Evolutionary conservation across 2,888 invertebrate genomes (phyloP).

Genomic region (Camptogramma bilineatum): DNA sequence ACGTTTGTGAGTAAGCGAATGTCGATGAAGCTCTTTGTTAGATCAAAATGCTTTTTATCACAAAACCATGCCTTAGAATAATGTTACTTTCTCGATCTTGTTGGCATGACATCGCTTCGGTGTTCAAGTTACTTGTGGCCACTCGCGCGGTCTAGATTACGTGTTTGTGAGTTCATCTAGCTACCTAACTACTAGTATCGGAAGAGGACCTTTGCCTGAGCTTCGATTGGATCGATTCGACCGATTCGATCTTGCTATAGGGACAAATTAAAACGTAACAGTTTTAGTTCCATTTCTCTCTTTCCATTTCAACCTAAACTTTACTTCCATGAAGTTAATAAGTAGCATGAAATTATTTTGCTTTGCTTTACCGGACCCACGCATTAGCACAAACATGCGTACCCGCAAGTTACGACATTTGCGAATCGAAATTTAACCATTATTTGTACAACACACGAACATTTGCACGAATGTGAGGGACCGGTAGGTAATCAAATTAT

Average conservation of each 20-base stretch:
- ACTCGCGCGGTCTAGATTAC: conserved; percentile 45
- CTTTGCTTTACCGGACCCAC: too few species aligned
- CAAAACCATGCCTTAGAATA: conserved; percentile 77
- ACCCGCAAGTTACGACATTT: too few species aligned
- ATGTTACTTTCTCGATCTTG: conserved; percentile 43
- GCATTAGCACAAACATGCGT: too few species aligned
- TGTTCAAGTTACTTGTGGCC: conserved; percentile 44
- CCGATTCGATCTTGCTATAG: conserved; percentile 65
- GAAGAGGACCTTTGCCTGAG: conserved; percentile 64
- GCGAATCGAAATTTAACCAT: too few species aligned
- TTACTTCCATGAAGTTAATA: not conserved
- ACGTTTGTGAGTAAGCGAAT: conserved; percentile 50
- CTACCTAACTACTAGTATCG: conserved; percentile 58
- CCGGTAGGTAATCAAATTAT: too few species aligned
- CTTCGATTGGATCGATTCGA: conserved; percentile 66
- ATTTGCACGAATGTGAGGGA: too few species aligned
- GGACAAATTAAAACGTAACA: conserved; percentile 49
- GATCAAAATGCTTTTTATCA: conserved; percentile 66
- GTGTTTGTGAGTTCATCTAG: conserved; percentile 52
- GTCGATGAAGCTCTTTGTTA: conserved; percentile 66
- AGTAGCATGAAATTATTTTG: not conserved
- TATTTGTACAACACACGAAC: too few species aligned
- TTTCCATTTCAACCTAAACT: conserved; percentile 1
- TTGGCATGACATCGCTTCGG: conserved; percentile 80
- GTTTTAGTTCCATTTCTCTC: conserved; percentile 24